Percentiles rank a stretch among this genome's conserved stretches.
Evolutionary conservation across 2,113 vertebrate species (phyloP).

Genomic region (Grammomys surdaster): DNA sequence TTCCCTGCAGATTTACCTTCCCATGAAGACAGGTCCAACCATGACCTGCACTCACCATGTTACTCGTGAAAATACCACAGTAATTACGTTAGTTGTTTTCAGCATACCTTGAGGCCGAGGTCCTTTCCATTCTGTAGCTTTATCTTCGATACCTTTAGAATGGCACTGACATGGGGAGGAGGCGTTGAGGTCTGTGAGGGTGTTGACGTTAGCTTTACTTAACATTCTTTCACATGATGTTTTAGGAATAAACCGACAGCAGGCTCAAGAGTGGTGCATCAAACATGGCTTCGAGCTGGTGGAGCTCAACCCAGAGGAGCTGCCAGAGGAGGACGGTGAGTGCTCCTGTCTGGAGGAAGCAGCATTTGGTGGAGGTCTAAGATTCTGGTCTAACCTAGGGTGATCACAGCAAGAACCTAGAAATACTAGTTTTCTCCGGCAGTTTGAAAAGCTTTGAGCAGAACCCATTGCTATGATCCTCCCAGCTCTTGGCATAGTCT

Average conservation of each 20-base stretch:
- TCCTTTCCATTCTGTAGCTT: slow-evolving; percentile 9
- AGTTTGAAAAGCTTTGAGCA: slow-evolving; percentile 49
- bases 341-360: neutral
- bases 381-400: neutral
- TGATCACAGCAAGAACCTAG: neutral
- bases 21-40: neutral
- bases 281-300: slow-evolving; percentile 96
- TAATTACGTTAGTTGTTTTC: no score
- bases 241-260: slow-evolving; percentile 93
- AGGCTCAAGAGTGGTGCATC: slow-evolving; percentile 98
- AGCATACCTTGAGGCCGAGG: neutral
- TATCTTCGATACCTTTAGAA: slow-evolving; percentile 27
- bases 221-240: neutral
- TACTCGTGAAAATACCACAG: neutral
- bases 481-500: neutral
- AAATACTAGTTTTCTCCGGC: neutral
- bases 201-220: slow-evolving; percentile 20
- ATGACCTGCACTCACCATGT: neutral
- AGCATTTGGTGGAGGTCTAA: neutral
- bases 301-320: slow-evolving; percentile 94
- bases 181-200: neutral
- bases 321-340: slow-evolving; percentile 98
- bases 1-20: neutral
- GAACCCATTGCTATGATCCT: neutral
- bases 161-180: neutral